These are phyloP conservation scores for Solenopsis invicta DNA, from an alignment of 1,140 invertebrate genomes.

Conservation along the genomic window DNA sequence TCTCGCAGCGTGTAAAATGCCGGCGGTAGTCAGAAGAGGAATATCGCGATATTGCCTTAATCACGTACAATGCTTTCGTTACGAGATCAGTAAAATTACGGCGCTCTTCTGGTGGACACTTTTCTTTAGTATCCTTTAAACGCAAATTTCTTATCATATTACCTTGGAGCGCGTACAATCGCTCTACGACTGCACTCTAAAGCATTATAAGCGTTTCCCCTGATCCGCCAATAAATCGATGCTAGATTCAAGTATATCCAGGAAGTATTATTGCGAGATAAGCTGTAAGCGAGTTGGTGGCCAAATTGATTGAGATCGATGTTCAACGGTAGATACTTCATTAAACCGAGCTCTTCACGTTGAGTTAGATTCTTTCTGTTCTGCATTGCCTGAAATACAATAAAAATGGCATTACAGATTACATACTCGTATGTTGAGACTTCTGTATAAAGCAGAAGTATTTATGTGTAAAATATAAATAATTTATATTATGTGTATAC, in stretches of 20 bases:
- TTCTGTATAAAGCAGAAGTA: background rate
- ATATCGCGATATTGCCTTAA: conserved; percentile 92
- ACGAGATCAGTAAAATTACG: conserved; percentile 24
- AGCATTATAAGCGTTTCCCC: conserved; percentile 92
- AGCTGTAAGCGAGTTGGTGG: conserved; percentile 89
- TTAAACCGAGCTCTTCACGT: conserved; percentile 89
- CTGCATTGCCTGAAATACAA: conserved; percentile 87
- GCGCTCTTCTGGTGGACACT: background rate
- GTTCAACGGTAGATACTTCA: conserved; percentile 89
- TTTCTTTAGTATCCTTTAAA: conserved; percentile 32
- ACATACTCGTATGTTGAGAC: background rate
- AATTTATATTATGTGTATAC: too few species aligned
- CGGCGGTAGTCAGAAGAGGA: conserved; percentile 93
- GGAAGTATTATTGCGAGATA: conserved; percentile 91
- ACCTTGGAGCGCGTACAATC: conserved; percentile 93
- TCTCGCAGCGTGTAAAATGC: conserved; percentile 92
- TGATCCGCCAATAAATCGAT: conserved; percentile 94
- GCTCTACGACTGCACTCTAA: conserved; percentile 94
- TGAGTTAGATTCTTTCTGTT: conserved; percentile 89
- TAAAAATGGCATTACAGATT: background rate
- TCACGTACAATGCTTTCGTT: conserved; percentile 55
- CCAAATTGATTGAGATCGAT: conserved; percentile 90
- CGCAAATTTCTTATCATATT: conserved; percentile 68
- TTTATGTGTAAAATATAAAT: too few species aligned
- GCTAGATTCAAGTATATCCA: conserved; percentile 95